These are phyloP conservation scores for Epinotia ramella DNA, from an alignment of 2,888 invertebrate species.

Conservation along the genomic window DNA sequence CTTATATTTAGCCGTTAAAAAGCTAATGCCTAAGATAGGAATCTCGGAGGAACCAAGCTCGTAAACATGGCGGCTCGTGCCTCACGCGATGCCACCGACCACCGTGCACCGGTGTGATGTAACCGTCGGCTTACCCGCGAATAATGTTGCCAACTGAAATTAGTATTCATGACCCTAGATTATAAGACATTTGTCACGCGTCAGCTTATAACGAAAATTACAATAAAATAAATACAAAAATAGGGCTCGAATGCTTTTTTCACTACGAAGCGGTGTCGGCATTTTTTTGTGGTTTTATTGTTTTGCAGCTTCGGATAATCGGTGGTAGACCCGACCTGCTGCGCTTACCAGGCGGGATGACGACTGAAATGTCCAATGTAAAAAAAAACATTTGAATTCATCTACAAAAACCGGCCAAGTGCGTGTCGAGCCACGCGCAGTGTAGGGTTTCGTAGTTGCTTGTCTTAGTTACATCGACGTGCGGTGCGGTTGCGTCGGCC, in stretches of 20 bases:
- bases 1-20: conserved; percentile 36
- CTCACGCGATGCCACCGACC: conserved; percentile 31
- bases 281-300: too few species aligned
- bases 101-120: conserved; percentile 19
- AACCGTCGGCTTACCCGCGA: conserved; percentile 8
- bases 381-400: too few species aligned
- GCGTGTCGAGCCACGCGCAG: too few species aligned
- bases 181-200: neutral
- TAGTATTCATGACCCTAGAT: neutral
- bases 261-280: neutral
- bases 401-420: too few species aligned
- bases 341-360: neutral
- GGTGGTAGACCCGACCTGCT: too few species aligned
- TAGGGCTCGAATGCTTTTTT: neutral
- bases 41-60: conserved; percentile 32
- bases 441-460: too few species aligned
- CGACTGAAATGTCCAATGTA: neutral
- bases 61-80: conserved; percentile 27
- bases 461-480: too few species aligned
- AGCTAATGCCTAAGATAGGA: conserved; percentile 36
- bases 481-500: too few species aligned
- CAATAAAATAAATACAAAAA: neutral
- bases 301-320: too few species aligned
- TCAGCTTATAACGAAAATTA: neutral
- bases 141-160: conserved; percentile 25